These are phyloP conservation scores for Opisthograptis luteolata DNA, from an alignment of 2,888 invertebrate species.

Conservation along the genomic window DNA sequence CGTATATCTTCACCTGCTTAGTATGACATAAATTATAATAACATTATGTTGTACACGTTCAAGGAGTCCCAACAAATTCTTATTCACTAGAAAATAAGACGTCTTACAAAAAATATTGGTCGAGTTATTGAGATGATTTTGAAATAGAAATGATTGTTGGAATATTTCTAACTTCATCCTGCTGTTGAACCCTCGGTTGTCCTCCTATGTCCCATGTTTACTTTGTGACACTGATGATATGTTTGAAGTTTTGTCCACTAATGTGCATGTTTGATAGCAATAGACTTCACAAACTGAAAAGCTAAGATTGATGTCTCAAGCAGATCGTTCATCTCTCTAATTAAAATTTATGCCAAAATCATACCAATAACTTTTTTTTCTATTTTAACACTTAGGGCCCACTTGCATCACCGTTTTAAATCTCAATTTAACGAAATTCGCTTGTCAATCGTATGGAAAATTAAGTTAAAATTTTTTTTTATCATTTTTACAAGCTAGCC, in stretches of 20 bases:
- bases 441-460: too few species aligned
- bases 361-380: too few species aligned
- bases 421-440: too few species aligned
- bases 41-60: conserved; percentile 82
- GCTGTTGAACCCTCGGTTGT: conserved; percentile 55
- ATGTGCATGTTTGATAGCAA: background rate
- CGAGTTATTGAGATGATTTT: conserved; percentile 66
- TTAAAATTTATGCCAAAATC: too few species aligned
- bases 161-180: conserved; percentile 60
- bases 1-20: conserved; percentile 84
- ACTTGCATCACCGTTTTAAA: too few species aligned
- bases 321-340: too few species aligned
- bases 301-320: too few species aligned
- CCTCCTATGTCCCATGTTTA: conserved; percentile 57
- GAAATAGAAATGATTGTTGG: conserved; percentile 66
- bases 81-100: conserved; percentile 80
- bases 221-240: conserved; percentile 9
- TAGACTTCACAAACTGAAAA: too few species aligned
- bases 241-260: background rate
- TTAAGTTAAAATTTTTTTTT: too few species aligned
- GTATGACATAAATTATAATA: conserved; percentile 84
- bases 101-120: conserved; percentile 72
- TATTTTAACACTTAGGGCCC: too few species aligned
- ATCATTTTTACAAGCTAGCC: too few species aligned
- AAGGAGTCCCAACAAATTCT: conserved; percentile 82